A percentile compares a stretch with the other conserved stretches of the same genome.
Evolutionary conservation across 2,797 vertebrate genomes (phyloP).

Genomic region (Gephyroberyx darwinii): DNA sequence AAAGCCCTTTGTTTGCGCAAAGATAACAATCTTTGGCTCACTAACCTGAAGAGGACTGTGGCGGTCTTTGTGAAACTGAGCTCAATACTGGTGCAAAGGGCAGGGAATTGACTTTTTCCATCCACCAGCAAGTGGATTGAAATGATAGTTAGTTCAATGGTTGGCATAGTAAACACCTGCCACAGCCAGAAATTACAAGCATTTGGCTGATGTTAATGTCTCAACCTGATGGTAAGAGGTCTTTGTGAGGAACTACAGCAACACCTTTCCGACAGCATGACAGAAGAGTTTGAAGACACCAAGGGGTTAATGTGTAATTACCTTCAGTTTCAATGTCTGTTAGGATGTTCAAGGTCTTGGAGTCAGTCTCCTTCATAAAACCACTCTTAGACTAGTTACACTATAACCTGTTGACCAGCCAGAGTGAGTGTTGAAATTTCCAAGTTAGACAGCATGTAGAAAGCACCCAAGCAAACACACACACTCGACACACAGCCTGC

Average conservation of each 20-base stretch:
- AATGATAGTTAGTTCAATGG: background rate
- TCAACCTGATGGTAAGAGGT: constrained; percentile 5
- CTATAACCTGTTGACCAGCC: no score
- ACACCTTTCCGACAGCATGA: constrained; percentile 31
- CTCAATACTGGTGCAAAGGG: background rate
- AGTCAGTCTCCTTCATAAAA: constrained; percentile 7
- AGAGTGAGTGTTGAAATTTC: no score
- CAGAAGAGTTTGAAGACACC: constrained; percentile 14
- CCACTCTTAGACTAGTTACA: background rate
- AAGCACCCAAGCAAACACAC: no score
- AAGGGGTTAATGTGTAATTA: constrained; percentile 37
- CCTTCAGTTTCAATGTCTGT: background rate
- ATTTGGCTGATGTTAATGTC: constrained; percentile 31
- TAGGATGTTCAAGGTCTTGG: background rate
- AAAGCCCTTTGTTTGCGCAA: constrained; percentile 1
- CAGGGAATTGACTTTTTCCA: background rate
- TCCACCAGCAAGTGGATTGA: background rate
- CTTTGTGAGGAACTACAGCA: constrained; percentile 21
- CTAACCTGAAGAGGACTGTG: constrained; percentile 7
- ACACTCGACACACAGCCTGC: no score
- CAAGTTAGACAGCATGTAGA: no score
- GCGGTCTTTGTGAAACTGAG: background rate
- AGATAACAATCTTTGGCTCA: background rate
- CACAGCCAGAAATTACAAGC: constrained; percentile 19
- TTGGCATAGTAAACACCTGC: constrained; percentile 2